A percentile compares a stretch with the other conserved stretches of the same genome.
phyloP scores from a whole-genome alignment of 2,797 vertebrate genomes.

The Rhinella marina region DNA sequence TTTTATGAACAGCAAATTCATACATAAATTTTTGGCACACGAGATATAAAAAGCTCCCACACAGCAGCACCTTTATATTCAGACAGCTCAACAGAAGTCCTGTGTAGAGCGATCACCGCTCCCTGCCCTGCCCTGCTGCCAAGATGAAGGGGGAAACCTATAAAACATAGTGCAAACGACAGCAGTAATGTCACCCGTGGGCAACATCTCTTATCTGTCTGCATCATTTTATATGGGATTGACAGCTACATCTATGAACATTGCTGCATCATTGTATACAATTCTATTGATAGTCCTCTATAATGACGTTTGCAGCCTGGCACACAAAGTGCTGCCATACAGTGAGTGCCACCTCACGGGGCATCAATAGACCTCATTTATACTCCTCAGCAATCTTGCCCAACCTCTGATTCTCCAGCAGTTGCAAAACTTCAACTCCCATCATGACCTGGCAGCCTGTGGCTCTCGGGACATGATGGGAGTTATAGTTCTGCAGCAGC shows the following conservation, averaged over 20 bases:
- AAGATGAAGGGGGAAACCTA: not conserved
- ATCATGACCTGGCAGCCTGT: too few species aligned
- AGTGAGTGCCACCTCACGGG: not conserved
- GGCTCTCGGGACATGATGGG: too few species aligned
- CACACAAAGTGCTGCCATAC: not conserved
- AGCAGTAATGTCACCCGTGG: not conserved
- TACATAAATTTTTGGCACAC: slow-evolving; percentile 45
- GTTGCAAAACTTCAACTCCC: too few species aligned
- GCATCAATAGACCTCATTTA: not conserved
- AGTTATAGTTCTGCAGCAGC: too few species aligned
- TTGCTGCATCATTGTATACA: not conserved
- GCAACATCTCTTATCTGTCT: not conserved
- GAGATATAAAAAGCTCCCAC: not conserved
- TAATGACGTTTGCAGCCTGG: not conserved
- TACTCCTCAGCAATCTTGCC: too few species aligned
- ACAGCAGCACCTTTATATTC: slow-evolving; percentile 50
- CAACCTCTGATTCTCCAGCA: too few species aligned
- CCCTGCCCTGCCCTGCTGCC: not conserved
- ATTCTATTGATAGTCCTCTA: not conserved
- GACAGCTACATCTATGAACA: not conserved
- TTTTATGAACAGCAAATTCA: slow-evolving; percentile 49
- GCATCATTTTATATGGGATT: not conserved
- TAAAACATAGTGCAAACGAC: not conserved
- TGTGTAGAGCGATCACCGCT: not conserved
- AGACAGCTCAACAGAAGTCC: slow-evolving; percentile 28